Conservation (phyloP, 1,140 invertebrate species). For the Oscheius sp. region DNA sequence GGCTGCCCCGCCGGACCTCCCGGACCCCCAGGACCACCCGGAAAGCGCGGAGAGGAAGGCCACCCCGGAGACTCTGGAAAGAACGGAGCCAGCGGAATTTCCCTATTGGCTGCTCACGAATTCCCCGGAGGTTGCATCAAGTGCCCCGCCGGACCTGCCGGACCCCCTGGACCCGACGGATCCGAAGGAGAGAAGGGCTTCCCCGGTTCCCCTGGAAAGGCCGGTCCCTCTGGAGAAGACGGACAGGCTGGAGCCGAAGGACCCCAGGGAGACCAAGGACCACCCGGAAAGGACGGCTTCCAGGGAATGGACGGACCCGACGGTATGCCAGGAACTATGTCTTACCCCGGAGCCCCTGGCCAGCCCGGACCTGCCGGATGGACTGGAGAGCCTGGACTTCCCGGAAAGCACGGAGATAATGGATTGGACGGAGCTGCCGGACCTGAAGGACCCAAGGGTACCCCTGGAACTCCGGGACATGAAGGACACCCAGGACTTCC, state of each 20-base stretch:
- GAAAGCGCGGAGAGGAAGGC: constrained; percentile 36
- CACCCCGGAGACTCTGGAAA: constrained; percentile 28
- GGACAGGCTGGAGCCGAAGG: constrained; percentile 34
- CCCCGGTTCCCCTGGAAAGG: constrained; percentile 19
- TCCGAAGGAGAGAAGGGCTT: constrained; percentile 28
- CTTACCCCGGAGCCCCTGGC: constrained; percentile 28
- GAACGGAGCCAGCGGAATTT: constrained; percentile 37
- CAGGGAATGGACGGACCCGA: constrained; percentile 32
- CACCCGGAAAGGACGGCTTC: constrained; percentile 28
- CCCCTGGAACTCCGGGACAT: constrained; percentile 19
- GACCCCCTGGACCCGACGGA: constrained; percentile 41
- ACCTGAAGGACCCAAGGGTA: constrained; percentile 24
- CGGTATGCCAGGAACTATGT: constrained; percentile 23
- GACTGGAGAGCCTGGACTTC: constrained; percentile 13
- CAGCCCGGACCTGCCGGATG: constrained; percentile 35
- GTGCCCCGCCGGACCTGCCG: constrained; percentile 41
- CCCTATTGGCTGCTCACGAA: constrained; percentile 20
- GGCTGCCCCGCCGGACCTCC: constrained; percentile 43
- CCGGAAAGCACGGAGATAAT: constrained; percentile 29
- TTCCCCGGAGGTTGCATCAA: constrained; percentile 41
- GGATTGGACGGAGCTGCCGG: constrained; percentile 18
- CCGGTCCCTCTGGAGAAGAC: constrained; percentile 31
- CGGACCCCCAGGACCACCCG: constrained; percentile 33
- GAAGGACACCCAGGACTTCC: constrained; percentile 7
- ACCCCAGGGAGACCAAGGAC: constrained; percentile 31